Base-by-base conservation (phyloP, 2,888 invertebrate genomes). In the Fissipunctia ypsillon region DNA sequence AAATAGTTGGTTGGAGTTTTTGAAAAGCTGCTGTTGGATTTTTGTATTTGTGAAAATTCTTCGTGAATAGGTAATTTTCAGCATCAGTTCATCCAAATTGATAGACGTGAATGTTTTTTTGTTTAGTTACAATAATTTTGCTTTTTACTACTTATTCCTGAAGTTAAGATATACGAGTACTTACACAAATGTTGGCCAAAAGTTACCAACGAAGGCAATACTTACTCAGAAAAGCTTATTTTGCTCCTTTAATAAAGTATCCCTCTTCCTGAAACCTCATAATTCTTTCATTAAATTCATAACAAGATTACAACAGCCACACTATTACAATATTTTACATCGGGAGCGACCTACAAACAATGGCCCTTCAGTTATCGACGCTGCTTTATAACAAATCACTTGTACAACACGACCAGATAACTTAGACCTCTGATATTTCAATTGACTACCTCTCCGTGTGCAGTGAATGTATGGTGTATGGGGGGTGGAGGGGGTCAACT, bases 361-460 rank as follows among this genome's bases (percentile, higher is more conserved):
- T 93, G 87, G 91, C 88, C 90, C 92, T 92, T 91, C 90, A 92
- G 90, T 93, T 92, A 92, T 93, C 92, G 92, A 91, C 88, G 87
- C 88, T 84, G 88, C 88, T 91, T 84, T 91, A 91, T 90, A 93
- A 93, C 92, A 93, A 94, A 93, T 92, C 91, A 90, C 90, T 91
- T 90, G 86, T 89, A 86, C 84, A 87, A 89, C 86, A 83, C 81
- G 84, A 81, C 93, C 93, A 92, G 80, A 83, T 73, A 82, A 69
- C 52, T 43, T 50, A 84, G 93, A 91, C 86, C 94, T 88, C 84
- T 86, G 74, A 83, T 78, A 85, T 88, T 87, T 87, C 80, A 88
- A 87, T 86, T 84, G 83, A 79, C 60, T 76, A 78, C 80, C 67
- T 67, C 81, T 81, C 70, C 50, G 61, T 67, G 38, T 67, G 76